Evolutionary conservation across 1,140 invertebrate species (phyloP).

Genomic region (Ctenoplectra terminalis): DNA sequence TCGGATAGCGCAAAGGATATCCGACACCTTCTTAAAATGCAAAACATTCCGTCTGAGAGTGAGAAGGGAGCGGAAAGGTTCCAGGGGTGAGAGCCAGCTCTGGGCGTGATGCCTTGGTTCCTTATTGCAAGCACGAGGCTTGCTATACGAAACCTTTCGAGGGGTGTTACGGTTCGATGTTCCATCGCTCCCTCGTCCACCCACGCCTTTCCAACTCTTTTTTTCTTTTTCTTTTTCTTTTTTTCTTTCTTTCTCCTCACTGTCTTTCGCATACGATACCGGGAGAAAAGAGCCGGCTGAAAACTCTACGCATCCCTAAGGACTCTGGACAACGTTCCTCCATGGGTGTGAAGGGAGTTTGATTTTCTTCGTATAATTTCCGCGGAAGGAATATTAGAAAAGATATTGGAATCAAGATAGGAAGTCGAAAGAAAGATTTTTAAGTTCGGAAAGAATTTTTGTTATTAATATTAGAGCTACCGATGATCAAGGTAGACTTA

Average conservation of each 20-base stretch:
- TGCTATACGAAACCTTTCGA: conserved; percentile 62
- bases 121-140: conserved; percentile 74
- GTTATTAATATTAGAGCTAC: no score
- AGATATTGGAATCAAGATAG: no score
- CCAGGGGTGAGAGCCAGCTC: conserved; percentile 31
- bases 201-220: not conserved
- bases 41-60: conserved; percentile 77
- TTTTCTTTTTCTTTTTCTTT: not conserved
- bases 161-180: conserved; percentile 47
- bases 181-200: not conserved
- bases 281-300: no score
- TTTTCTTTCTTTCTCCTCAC: no score
- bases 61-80: conserved; percentile 52
- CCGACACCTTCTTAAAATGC: conserved; percentile 82
- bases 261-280: conserved; percentile 39
- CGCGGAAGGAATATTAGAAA: no score
- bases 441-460: no score
- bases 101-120: conserved; percentile 58
- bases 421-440: no score
- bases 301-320: no score
- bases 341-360: no score
- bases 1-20: conserved; percentile 74
- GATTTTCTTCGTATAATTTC: no score
- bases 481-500: no score
- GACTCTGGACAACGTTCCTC: no score